Conservation (phyloP, 2,113 vertebrate species). For the Eleginops maclovinus region DNA sequence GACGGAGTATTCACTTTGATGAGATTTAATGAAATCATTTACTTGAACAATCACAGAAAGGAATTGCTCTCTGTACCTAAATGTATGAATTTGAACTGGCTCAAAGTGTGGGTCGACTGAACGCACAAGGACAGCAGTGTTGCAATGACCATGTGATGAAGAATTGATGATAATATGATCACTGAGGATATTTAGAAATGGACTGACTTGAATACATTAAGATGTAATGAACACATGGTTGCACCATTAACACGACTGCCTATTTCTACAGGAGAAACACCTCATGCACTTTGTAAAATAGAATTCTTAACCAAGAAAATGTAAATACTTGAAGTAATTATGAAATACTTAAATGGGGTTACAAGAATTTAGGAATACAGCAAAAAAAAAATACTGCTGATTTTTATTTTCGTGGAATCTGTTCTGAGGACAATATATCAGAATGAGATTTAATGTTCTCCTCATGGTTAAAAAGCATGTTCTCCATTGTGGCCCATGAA, state of each 20-base stretch:
- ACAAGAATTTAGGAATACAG: constrained; percentile 16
- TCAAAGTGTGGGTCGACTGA: not conserved
- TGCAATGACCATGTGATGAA: not conserved
- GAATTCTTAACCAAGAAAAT: constrained; percentile 38
- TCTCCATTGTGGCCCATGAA: constrained; percentile 12
- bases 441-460: not conserved
- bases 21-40: not conserved
- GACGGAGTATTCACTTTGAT: not conserved
- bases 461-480: constrained; percentile 28
- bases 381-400: not conserved
- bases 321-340: constrained; percentile 42
- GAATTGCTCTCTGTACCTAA: constrained; percentile 1
- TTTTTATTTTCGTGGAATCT: not conserved
- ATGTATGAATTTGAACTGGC: constrained; percentile 2
- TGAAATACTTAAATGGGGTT: constrained; percentile 12
- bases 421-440: not conserved
- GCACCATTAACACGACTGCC: constrained; percentile 38
- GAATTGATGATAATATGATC: not conserved
- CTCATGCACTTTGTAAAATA: constrained; percentile 55
- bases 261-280: constrained; percentile 38
- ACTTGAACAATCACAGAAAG: not conserved
- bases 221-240: constrained; percentile 24
- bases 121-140: not conserved
- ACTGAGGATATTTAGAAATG: not conserved
- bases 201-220: constrained; percentile 46